Evolutionary conservation across 1,140 invertebrate species (phyloP).

Genomic region (Ceratitis capitata): DNA sequence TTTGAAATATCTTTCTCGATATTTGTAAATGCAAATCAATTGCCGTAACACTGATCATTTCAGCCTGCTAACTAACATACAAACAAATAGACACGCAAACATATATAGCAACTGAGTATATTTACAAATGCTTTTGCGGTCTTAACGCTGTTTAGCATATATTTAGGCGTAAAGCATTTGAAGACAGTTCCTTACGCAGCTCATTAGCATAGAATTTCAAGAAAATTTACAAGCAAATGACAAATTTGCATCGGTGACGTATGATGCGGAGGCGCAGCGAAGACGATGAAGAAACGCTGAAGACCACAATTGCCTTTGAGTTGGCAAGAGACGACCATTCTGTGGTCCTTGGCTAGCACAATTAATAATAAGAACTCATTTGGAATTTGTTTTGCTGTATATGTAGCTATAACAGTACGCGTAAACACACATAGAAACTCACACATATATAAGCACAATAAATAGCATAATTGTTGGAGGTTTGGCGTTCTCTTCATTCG

Average conservation of each 20-base stretch:
- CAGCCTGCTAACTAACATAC: neutral
- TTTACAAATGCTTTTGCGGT: neutral
- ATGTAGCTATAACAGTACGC: too few species aligned
- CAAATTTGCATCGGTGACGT: neutral
- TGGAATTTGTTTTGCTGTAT: neutral
- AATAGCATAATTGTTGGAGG: neutral
- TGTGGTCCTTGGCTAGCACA: neutral
- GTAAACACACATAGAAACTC: too few species aligned
- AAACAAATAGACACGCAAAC: too few species aligned
- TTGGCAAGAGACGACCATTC: neutral
- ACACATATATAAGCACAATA: neutral
- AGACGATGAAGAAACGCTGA: too few species aligned
- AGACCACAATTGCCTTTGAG: too few species aligned
- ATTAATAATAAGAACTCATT: constrained; percentile 3
- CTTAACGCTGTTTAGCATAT: constrained; percentile 16
- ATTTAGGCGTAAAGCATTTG: neutral
- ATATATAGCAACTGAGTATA: too few species aligned
- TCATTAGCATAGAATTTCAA: constrained; percentile 21
- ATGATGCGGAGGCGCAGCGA: neutral
- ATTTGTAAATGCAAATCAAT: constrained; percentile 37
- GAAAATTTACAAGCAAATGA: constrained; percentile 10
- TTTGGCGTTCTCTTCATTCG: neutral
- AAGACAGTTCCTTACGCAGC: neutral
- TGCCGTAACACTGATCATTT: neutral
- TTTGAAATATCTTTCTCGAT: neutral